Evolutionary conservation across 2,797 vertebrate species (phyloP).

Genomic region (Catostomus latipinnis): DNA sequence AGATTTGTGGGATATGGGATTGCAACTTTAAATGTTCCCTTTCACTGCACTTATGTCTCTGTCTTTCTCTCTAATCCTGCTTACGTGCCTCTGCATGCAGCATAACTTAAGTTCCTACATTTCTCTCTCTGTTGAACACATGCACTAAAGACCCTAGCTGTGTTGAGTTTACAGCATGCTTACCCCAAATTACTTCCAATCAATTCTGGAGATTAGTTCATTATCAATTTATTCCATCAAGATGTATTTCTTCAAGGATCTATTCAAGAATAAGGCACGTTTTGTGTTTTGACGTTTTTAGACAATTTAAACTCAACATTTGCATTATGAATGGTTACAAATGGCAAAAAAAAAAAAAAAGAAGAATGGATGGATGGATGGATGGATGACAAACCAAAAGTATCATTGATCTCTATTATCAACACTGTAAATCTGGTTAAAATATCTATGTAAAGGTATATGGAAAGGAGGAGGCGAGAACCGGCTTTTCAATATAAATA

Average conservation of each 20-base stretch:
- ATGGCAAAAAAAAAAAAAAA: too few species aligned
- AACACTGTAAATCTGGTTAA: too few species aligned
- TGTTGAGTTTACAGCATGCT: background rate
- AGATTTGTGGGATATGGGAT: conserved; percentile 1
- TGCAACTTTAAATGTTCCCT: conserved; percentile 5
- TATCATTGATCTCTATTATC: too few species aligned
- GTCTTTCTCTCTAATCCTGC: conserved; percentile 13
- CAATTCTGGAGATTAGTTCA: background rate
- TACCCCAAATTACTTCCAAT: background rate
- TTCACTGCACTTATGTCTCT: conserved; percentile 20
- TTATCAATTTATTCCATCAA: background rate
- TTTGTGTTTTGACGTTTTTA: too few species aligned
- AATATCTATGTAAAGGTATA: too few species aligned
- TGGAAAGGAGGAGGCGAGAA: too few species aligned
- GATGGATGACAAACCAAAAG: too few species aligned
- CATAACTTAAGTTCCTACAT: conserved; percentile 48
- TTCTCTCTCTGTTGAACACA: background rate
- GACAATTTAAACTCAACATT: too few species aligned
- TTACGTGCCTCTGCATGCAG: conserved; percentile 57
- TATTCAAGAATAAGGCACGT: too few species aligned
- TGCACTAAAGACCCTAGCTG: background rate
- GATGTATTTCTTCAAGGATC: background rate
- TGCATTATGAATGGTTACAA: too few species aligned
- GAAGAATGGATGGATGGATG: too few species aligned
- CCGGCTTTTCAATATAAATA: too few species aligned